A percentile compares a stretch with the other conserved stretches of the same genome.
phyloP scores from a whole-genome alignment of 2,113 vertebrate species.

The Scartelaos histophorus region DNA sequence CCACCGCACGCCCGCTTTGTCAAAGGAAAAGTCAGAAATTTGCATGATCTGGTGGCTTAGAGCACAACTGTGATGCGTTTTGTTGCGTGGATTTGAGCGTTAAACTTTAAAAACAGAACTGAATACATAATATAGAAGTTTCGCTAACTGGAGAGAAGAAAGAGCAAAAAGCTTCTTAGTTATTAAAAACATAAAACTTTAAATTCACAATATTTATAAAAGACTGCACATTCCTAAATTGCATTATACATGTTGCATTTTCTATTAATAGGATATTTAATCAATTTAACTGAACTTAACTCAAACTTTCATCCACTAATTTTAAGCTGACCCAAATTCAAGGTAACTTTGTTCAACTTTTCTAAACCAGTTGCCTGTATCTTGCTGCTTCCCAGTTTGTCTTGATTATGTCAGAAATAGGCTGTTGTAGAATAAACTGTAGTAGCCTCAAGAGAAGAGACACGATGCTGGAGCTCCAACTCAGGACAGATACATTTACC shows the following conservation, averaged over 20 bases:
- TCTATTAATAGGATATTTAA: too few species aligned
- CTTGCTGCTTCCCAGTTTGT: too few species aligned
- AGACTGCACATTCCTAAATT: neutral
- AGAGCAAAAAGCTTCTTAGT: neutral
- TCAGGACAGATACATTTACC: too few species aligned
- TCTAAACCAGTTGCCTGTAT: neutral
- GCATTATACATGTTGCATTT: too few species aligned
- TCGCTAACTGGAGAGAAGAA: neutral
- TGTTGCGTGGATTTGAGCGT: neutral
- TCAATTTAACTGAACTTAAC: too few species aligned
- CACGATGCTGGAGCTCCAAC: too few species aligned
- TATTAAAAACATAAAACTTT: neutral
- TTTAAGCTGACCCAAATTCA: neutral
- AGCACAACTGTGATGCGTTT: constrained; percentile 1
- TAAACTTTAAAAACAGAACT: constrained; percentile 2
- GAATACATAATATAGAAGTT: neutral
- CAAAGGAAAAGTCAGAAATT: constrained; percentile 13
- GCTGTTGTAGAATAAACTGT: too few species aligned
- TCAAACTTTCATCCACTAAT: too few species aligned
- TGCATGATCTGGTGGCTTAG: constrained; percentile 10
- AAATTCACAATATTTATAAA: neutral
- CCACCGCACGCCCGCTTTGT: constrained; percentile 17
- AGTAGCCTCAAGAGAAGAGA: too few species aligned
- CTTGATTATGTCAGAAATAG: too few species aligned
- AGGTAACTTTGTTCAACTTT: neutral